phyloP scores from a whole-genome alignment of 2,113 vertebrate species.

The Columba janthina region DNA sequence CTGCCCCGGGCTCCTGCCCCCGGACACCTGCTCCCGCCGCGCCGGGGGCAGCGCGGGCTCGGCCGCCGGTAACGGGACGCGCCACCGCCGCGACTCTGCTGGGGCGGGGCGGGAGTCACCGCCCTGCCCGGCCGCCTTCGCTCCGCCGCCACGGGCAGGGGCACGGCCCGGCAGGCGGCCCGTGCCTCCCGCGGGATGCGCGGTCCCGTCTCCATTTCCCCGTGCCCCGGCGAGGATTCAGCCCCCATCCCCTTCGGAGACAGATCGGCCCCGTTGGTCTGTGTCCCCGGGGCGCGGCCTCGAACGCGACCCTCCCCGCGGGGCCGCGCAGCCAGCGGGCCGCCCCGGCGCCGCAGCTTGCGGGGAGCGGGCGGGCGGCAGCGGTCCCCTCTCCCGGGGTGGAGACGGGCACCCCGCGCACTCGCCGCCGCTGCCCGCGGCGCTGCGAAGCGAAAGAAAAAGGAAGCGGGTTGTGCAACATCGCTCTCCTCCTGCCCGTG shows the following conservation, averaged over 20 bases:
- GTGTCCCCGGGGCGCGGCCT: background rate
- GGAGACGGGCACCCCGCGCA: background rate
- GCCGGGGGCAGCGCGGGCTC: background rate
- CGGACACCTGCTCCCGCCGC: background rate
- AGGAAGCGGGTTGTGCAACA: slow-evolving; percentile 52
- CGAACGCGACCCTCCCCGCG: background rate
- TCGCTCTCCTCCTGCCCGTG: slow-evolving; percentile 4
- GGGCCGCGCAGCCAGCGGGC: background rate
- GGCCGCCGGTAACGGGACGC: background rate
- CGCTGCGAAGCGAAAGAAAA: slow-evolving; percentile 32
- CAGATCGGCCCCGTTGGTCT: background rate
- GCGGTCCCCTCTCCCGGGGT: background rate
- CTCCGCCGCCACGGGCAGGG: background rate
- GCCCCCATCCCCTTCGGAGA: background rate
- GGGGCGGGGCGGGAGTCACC: background rate
- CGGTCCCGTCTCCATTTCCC: background rate
- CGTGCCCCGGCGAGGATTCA: background rate
- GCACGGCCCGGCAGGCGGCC: background rate
- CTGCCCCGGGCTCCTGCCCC: background rate
- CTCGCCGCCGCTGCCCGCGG: background rate
- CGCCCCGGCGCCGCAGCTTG: background rate
- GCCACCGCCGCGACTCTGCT: background rate
- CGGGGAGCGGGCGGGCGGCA: background rate
- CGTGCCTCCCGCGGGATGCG: background rate
- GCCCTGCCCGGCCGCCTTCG: background rate